Conservation (phyloP, 2,797 vertebrate genomes). For the Liasis olivaceus region DNA sequence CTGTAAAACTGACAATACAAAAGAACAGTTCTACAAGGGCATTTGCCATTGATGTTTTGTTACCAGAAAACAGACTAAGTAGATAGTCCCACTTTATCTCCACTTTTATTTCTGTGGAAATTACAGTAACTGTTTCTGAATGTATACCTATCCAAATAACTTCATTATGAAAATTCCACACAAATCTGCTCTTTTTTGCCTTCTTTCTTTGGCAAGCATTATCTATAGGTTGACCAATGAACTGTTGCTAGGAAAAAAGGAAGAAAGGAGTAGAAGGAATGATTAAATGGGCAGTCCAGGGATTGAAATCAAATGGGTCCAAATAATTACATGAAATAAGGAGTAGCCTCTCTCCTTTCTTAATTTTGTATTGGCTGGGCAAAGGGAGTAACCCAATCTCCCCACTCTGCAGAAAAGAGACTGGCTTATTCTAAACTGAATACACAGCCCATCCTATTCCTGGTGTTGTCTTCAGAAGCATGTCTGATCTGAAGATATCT, state of each 20-base stretch:
- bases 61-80: background rate
- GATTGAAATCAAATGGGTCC: background rate
- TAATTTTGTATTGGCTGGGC: background rate
- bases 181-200: background rate
- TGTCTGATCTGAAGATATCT: background rate
- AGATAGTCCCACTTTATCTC: background rate
- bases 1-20: no score
- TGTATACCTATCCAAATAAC: background rate
- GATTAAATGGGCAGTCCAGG: background rate
- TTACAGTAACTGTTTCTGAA: background rate
- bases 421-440: background rate
- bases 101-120: background rate
- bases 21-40: no score
- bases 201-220: background rate
- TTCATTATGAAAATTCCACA: background rate
- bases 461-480: background rate
- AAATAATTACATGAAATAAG: no score
- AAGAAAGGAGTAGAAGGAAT: slow-evolving; percentile 10
- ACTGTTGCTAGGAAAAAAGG: background rate
- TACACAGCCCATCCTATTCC: background rate
- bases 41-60: background rate
- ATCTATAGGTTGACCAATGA: background rate
- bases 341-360: background rate
- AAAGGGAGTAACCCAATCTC: background rate
- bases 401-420: background rate